Percentiles rank a stretch among this genome's conserved stretches.
phyloP scores from a whole-genome alignment of 1,140 invertebrate species.

The Pissodes strobi region DNA sequence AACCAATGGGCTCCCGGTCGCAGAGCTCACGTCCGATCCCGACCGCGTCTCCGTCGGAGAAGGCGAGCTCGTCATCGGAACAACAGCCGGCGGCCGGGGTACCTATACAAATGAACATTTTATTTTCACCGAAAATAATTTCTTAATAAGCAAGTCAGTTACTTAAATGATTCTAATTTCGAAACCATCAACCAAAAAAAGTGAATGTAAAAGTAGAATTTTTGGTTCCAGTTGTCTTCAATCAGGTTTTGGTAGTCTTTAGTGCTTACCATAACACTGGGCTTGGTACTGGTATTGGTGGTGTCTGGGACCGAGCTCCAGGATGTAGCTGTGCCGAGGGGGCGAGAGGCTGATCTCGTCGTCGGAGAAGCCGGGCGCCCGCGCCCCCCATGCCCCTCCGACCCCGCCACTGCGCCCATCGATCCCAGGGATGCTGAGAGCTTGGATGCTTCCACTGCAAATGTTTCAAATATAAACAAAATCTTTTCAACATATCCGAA shows the following conservation, averaged over 20 bases:
- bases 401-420: slow-evolving; percentile 48
- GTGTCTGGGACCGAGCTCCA: slow-evolving; percentile 55
- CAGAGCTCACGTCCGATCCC: slow-evolving; percentile 52
- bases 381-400: slow-evolving; percentile 41
- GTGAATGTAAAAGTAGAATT: no score
- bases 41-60: slow-evolving; percentile 57
- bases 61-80: slow-evolving; percentile 56
- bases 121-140: no score
- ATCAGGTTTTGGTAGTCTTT: no score
- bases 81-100: slow-evolving; percentile 37
- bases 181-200: no score
- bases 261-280: slow-evolving; percentile 29
- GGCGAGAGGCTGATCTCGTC: slow-evolving; percentile 56
- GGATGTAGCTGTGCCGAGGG: slow-evolving; percentile 55
- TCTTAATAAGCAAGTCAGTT: no score
- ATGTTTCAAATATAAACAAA: no score
- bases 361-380: slow-evolving; percentile 54
- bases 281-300: slow-evolving; percentile 46
- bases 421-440: slow-evolving; percentile 55
- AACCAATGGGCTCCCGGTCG: slow-evolving; percentile 52
- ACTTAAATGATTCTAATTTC: no score
- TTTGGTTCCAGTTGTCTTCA: no score
- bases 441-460: slow-evolving; percentile 55
- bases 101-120: slow-evolving; percentile 7
- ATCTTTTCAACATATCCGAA: no score